Evolutionary conservation across 2,888 invertebrate species (phyloP), one percentile per base, ranked within the genome.

Genomic region (Sialis lutaria): DNA sequence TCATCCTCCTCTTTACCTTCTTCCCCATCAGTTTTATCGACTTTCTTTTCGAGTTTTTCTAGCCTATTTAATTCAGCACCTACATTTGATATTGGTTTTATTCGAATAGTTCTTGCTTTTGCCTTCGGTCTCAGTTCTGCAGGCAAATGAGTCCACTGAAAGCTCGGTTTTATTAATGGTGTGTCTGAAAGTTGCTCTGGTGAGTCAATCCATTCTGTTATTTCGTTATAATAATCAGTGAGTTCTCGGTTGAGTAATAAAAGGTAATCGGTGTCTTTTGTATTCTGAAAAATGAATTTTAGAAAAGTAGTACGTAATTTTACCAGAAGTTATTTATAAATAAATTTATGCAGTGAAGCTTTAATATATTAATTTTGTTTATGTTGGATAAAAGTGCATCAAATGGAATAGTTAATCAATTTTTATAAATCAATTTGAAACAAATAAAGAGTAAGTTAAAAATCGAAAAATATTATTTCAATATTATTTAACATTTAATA

Each of bases 1-100:
- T 58, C 55, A 4, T 72, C 70, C 35, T 72, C 73, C 48, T 68
- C 70, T 40, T 72, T 73, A 1, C 69, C 65, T 1, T 66, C 65
- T 1, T 69, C 65, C 1, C 65, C 65, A 33, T 64, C 66, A 33
- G 67, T 68, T 40, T 69, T 71, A 48, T 64, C 69, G 33, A 64
- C 67, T 52, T 77, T 80, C 50, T 76, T 74, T 57, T 85, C 84
- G 12, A 83, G 62, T 50, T 77, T 73, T 55, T 80, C 75, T 33
- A 85, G 63, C 53, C 74, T 60, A 33, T 64, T 55, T 48, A 63
- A 55, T 48, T 59, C 59, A 49, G 42, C 47, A 10, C 39, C 47
- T 8, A 39, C 34, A 34, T 47, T 47, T 6, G 42, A 33, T 30
- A 47, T 42, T 3, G 42, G 42, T 47, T 47, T 47, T 6, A 47